phyloP scores from a whole-genome alignment of 2,888 invertebrate species.

The Spodoptera exigua region DNA sequence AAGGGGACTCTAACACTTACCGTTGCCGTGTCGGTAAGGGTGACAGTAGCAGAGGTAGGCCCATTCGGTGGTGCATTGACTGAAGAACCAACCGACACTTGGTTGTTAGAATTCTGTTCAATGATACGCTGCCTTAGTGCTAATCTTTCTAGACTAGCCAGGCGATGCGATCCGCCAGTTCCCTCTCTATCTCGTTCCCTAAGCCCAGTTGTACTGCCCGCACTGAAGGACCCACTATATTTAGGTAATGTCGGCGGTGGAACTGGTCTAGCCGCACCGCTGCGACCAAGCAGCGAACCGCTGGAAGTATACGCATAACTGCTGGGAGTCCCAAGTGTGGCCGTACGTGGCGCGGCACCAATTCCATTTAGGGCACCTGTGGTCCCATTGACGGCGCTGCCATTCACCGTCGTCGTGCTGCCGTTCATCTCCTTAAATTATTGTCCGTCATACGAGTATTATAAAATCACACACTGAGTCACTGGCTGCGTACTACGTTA shows the following conservation, averaged over 20 bases:
- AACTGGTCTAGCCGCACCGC: conserved; percentile 91
- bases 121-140: conserved; percentile 95
- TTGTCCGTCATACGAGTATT: conserved; percentile 84
- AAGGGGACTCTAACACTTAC: conserved; percentile 85
- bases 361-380: conserved; percentile 83
- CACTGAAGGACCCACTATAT: conserved; percentile 94
- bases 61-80: conserved; percentile 76
- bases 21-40: conserved; percentile 87
- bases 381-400: conserved; percentile 85
- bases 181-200: conserved; percentile 91
- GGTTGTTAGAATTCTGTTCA: conserved; percentile 90
- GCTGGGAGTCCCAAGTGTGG: conserved; percentile 88
- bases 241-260: conserved; percentile 94
- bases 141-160: conserved; percentile 94
- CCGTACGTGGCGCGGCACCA: conserved; percentile 84
- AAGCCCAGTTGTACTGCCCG: conserved; percentile 91
- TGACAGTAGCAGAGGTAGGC: conserved; percentile 85
- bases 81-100: conserved; percentile 72
- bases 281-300: conserved; percentile 90
- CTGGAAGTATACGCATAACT: conserved; percentile 91
- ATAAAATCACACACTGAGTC: conserved; percentile 83
- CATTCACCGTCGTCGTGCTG: conserved; percentile 88
- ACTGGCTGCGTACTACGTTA: conserved; percentile 80
- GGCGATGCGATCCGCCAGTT: conserved; percentile 93
- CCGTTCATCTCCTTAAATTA: conserved; percentile 85